Evolutionary conservation across 2,888 invertebrate species (phyloP).

Genomic region (Palloptera scutellata): DNA sequence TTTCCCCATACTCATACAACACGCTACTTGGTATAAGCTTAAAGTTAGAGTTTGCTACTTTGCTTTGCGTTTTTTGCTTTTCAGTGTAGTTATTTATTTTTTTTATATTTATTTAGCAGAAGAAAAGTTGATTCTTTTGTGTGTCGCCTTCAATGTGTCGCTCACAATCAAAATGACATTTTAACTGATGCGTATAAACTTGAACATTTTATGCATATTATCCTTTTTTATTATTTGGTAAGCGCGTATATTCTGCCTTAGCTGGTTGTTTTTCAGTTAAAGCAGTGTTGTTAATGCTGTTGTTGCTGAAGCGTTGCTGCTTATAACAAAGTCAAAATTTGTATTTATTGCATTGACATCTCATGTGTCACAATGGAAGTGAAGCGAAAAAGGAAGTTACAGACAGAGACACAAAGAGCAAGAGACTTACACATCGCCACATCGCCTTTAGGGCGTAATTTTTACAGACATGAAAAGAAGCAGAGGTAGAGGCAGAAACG

Average conservation of each 20-base stretch:
- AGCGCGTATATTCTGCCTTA: neutral
- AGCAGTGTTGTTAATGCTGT: neutral
- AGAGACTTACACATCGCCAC: too few relatives aligned
- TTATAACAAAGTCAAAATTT: slow-evolving; percentile 32
- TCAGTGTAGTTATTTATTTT: slow-evolving; percentile 3
- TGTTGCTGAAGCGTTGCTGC: neutral
- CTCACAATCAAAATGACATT: slow-evolving; percentile 42
- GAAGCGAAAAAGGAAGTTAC: too few relatives aligned
- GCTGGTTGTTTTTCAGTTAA: neutral
- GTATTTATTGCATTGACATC: slow-evolving; percentile 48
- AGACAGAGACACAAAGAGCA: too few relatives aligned
- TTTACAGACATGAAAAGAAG: too few relatives aligned
- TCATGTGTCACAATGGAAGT: slow-evolving; percentile 3
- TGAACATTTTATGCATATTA: slow-evolving; percentile 49
- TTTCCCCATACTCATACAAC: too few relatives aligned
- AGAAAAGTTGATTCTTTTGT: neutral
- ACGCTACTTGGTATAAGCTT: too few relatives aligned
- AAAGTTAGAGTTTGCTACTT: too few relatives aligned
- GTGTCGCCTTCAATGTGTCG: slow-evolving; percentile 13
- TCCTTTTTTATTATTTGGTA: slow-evolving; percentile 34
- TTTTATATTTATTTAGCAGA: neutral
- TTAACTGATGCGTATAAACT: slow-evolving; percentile 49
- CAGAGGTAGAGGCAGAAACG: slow-evolving; percentile 12
- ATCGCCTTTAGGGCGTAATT: too few relatives aligned
- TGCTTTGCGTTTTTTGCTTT: neutral